phyloP scores from a whole-genome alignment of 2,797 vertebrate genomes.

The Catamblyrhynchus diadema region DNA sequence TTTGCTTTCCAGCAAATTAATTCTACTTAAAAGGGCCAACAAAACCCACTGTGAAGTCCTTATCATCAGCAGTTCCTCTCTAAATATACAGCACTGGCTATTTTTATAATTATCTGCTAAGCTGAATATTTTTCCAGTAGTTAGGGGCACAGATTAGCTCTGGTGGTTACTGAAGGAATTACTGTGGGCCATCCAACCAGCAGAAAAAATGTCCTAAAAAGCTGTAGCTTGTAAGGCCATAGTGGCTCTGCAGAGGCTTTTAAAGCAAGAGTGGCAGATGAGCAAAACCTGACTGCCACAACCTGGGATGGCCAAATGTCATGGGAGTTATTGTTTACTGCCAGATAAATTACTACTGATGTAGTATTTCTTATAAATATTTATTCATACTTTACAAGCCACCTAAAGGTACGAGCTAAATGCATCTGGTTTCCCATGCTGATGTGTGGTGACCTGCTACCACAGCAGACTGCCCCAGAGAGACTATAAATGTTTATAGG shows the following conservation, averaged over 20 bases:
- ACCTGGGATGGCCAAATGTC: neutral
- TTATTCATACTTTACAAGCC: neutral
- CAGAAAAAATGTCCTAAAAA: neutral
- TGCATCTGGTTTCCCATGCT: neutral
- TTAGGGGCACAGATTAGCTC: neutral
- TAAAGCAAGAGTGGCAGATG: neutral
- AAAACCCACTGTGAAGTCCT: neutral
- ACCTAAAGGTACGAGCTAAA: neutral
- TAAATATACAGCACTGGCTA: neutral
- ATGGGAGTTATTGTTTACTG: neutral
- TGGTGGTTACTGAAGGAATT: neutral
- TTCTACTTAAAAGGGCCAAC: neutral
- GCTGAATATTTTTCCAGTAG: neutral
- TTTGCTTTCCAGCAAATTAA: neutral
- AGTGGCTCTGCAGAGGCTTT: neutral
- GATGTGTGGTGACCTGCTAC: neutral
- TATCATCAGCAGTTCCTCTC: neutral
- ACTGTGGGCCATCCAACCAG: neutral
- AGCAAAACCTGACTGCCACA: neutral
- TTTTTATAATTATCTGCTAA: neutral
- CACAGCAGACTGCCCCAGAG: neutral
- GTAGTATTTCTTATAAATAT: slow-evolving; percentile 5
- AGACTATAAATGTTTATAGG: neutral
- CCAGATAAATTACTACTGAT: neutral
- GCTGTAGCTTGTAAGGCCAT: neutral